These are phyloP conservation scores for Anabas testudineus DNA, from an alignment of 2,797 vertebrate genomes.

Conservation along the genomic window DNA sequence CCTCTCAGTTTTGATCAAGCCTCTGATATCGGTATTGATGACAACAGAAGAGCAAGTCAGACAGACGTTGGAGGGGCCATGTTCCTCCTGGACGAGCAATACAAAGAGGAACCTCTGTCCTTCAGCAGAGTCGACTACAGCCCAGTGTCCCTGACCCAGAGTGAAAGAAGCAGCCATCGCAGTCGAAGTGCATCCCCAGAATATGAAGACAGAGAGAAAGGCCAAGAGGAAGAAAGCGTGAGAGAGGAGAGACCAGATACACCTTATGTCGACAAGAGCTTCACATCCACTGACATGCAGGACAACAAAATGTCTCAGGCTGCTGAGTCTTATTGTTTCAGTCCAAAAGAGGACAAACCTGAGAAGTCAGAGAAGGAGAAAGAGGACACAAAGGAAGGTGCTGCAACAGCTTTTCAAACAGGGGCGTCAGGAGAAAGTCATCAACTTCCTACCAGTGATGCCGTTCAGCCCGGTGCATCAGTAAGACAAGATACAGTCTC, in stretches of 20 bases:
- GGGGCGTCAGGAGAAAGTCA: conserved; percentile 42
- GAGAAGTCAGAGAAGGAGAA: conserved; percentile 83
- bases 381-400: conserved; percentile 49
- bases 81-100: conserved; percentile 75
- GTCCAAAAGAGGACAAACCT: conserved; percentile 80
- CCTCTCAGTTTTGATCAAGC: conserved; percentile 60
- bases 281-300: conserved; percentile 86
- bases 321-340: conserved; percentile 70
- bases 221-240: conserved; percentile 81
- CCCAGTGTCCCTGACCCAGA: conserved; percentile 72
- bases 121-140: conserved; percentile 78
- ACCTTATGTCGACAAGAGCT: conserved; percentile 87
- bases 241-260: conserved; percentile 88
- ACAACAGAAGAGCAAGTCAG: conserved; percentile 79
- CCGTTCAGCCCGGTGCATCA: conserved; percentile 76
- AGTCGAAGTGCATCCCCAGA: conserved; percentile 74
- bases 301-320: conserved; percentile 84
- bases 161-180: conserved; percentile 70
- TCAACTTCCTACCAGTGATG: conserved; percentile 79
- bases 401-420: conserved; percentile 32
- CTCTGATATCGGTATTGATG: conserved; percentile 70
- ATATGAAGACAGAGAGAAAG: conserved; percentile 77
- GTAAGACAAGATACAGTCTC: conserved; percentile 85
- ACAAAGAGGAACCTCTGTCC: conserved; percentile 83
- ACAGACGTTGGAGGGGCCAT: conserved; percentile 66